phyloP scores from a whole-genome alignment of 2,113 vertebrate genomes.

The Sardina pilchardus region DNA sequence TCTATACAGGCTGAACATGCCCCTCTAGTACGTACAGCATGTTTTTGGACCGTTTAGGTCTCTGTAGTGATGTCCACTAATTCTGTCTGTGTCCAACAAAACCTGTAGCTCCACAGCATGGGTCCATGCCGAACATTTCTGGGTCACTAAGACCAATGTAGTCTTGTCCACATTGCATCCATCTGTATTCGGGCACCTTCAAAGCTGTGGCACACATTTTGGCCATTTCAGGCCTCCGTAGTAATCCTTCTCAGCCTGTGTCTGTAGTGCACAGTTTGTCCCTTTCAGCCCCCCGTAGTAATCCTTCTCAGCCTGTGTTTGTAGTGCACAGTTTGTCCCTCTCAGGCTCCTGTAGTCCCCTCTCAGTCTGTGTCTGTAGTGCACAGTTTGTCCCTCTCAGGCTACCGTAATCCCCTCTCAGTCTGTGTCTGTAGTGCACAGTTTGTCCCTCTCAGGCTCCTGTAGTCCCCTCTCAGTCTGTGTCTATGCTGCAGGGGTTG shows the following conservation, averaged over 20 bases:
- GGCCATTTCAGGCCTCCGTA: neutral
- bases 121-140: neutral
- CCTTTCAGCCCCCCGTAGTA: neutral
- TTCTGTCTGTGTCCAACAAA: neutral
- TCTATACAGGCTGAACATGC: no score
- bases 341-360: neutral
- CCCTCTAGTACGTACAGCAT: no score
- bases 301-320: no score
- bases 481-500: slow-evolving; percentile 86
- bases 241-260: no score
- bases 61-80: neutral
- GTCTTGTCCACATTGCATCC: no score
- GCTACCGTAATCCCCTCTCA: neutral
- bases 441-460: neutral
- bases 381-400: neutral
- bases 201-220: neutral
- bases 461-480: slow-evolving; percentile 64
- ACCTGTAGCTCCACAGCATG: neutral
- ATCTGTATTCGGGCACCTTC: neutral
- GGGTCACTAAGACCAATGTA: no score
- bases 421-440: neutral
- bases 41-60: neutral
- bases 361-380: no score
- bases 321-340: neutral
- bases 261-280: neutral